phyloP scores from a whole-genome alignment of 2,113 vertebrate genomes.

The Camelus dromedarius region DNA sequence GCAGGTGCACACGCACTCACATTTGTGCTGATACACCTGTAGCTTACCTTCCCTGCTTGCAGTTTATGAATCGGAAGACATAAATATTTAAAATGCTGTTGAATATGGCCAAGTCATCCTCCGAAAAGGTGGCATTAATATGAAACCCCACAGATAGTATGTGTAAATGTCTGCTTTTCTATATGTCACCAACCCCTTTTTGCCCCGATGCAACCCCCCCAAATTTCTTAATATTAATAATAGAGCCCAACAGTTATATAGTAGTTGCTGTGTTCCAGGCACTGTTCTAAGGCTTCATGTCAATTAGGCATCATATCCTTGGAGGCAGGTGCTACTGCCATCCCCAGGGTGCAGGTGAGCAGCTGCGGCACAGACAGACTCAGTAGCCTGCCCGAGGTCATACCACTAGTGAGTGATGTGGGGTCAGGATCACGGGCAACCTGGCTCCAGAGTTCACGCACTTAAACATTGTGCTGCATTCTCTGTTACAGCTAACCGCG shows the following conservation, averaged over 20 bases:
- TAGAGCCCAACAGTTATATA: not conserved
- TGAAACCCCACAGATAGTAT: not conserved
- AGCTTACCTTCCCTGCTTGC: not conserved
- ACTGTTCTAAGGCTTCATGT: not conserved
- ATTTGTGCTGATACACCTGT: not conserved
- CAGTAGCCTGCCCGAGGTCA: not conserved
- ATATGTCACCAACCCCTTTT: not conserved
- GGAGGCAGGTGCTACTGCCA: not conserved
- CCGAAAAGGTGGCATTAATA: not conserved
- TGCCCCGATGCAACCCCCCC: rapidly evolving
- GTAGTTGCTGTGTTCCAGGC: not conserved
- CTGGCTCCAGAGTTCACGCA: not conserved
- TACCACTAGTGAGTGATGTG: not conserved
- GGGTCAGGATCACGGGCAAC: not conserved
- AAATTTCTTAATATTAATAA: constrained; percentile 3
- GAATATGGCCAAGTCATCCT: not conserved
- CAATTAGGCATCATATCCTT: not conserved
- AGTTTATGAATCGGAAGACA: not conserved
- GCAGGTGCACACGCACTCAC: rapidly evolving
- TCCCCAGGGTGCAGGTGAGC: not conserved
- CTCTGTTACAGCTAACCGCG: not conserved
- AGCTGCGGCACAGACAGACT: not conserved
- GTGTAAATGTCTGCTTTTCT: not conserved
- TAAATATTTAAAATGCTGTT: not conserved
- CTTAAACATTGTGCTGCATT: not conserved